These are phyloP conservation scores for Steatocranus sp. DNA, from an alignment of 2,797 vertebrate species.

Conservation along the genomic window DNA sequence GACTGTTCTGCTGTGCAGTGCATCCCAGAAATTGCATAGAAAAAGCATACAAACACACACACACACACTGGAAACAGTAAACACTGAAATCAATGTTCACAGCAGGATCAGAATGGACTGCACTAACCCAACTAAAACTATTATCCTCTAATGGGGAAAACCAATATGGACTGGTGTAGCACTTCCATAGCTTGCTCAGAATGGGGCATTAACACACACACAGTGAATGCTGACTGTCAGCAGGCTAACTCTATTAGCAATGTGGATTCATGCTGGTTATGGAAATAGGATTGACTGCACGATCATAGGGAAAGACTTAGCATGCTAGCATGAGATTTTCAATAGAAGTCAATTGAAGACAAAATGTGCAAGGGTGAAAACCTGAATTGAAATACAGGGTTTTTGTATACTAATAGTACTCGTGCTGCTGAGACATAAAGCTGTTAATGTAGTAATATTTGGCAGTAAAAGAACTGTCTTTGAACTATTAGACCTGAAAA, in stretches of 20 bases:
- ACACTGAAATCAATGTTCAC: constrained; percentile 46
- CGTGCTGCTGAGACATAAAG: not conserved
- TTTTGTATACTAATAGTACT: not conserved
- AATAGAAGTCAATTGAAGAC: constrained; percentile 40
- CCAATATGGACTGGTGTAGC: constrained; percentile 8
- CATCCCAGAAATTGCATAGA: not conserved
- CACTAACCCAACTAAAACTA: constrained; percentile 37
- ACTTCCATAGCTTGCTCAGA: not conserved
- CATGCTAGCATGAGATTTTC: constrained; percentile 23
- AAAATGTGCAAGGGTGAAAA: not conserved
- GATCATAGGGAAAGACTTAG: constrained; percentile 8
- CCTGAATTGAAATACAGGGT: not conserved
- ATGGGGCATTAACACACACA: constrained; percentile 37
- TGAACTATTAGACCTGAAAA: not conserved
- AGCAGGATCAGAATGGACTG: constrained; percentile 46
- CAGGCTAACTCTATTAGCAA: constrained; percentile 53
- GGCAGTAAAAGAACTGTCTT: not conserved
- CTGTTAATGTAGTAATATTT: not conserved
- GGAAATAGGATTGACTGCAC: constrained; percentile 49
- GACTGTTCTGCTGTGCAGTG: not conserved
- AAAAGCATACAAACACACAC: not conserved
- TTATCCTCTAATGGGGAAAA: constrained; percentile 40
- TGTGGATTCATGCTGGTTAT: constrained; percentile 47
- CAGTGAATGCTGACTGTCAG: constrained; percentile 38
- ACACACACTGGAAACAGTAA: constrained; percentile 10